A percentile compares a stretch with the other conserved stretches of the same genome.
phyloP scores from a whole-genome alignment of 2,888 invertebrate genomes.

The Rhaphigaster nebulosa region DNA sequence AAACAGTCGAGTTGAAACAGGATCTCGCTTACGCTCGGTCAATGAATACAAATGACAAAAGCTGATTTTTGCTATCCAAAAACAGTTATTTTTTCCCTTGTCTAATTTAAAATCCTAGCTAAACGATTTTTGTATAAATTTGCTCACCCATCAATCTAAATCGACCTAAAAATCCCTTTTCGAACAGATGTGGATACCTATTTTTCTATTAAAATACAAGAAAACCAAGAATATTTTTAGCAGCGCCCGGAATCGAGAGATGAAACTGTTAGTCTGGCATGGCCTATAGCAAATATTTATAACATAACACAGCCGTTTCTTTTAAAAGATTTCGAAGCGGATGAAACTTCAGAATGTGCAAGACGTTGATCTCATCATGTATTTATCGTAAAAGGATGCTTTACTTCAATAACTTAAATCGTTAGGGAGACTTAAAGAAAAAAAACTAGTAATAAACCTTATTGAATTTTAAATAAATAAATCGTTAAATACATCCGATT shows the following conservation, averaged over 20 bases:
- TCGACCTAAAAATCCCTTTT: not conserved
- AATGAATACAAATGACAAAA: no score
- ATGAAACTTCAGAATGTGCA: not conserved
- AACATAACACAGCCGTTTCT: constrained; percentile 28
- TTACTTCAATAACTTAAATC: not conserved
- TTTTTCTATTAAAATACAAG: not conserved
- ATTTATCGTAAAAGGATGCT: not conserved
- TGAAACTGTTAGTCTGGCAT: constrained; percentile 22
- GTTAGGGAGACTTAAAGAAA: not conserved
- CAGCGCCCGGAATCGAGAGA: not conserved
- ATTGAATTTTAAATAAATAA: no score
- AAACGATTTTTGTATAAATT: no score
- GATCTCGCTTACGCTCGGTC: no score
- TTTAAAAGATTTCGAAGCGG: constrained; percentile 23
- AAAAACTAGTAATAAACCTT: not conserved
- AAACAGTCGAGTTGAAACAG: no score
- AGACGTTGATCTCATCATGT: not conserved
- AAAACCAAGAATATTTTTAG: constrained; percentile 15
- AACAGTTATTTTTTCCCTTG: not conserved
- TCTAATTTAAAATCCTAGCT: no score
- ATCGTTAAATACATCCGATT: no score
- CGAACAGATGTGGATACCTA: not conserved
- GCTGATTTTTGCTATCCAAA: no score
- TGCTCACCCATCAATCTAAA: not conserved
- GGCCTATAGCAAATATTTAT: constrained; percentile 35